Percentiles rank a stretch among this genome's conserved stretches.
phyloP scores from a whole-genome alignment of 2,888 invertebrate genomes.

The Sminthurides aquaticus region DNA sequence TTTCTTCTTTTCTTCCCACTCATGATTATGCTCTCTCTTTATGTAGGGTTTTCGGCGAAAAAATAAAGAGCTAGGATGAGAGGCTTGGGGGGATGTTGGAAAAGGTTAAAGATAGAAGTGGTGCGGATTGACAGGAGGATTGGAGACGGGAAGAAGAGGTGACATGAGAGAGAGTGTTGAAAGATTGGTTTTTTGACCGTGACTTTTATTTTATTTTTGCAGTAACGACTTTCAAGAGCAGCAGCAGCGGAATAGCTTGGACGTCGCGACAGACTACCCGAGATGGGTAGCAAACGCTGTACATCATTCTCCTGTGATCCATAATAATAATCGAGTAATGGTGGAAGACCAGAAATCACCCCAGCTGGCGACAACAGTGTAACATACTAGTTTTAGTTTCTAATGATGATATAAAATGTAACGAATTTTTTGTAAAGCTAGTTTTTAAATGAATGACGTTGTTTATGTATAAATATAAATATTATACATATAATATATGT shows the following conservation, averaged over 20 bases:
- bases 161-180: not conserved
- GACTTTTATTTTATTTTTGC: slow-evolving; percentile 8
- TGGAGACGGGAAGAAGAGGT: not conserved
- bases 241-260: slow-evolving; percentile 13
- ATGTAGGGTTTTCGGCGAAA: not conserved
- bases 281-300: slow-evolving; percentile 24
- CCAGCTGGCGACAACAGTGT: slow-evolving; percentile 22
- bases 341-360: slow-evolving; percentile 23
- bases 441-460: not conserved
- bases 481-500: slow-evolving; percentile 10
- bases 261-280: slow-evolving; percentile 22
- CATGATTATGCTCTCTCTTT: not conserved
- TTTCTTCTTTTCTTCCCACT: not conserved
- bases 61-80: too few species aligned
- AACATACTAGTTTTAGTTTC: slow-evolving; percentile 16
- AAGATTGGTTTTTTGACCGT: not conserved
- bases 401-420: slow-evolving; percentile 9
- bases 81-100: too few species aligned
- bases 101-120: not conserved
- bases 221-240: slow-evolving; percentile 19
- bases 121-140: not conserved
- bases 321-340: slow-evolving; percentile 19
- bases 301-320: slow-evolving; percentile 22
- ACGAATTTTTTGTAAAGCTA: not conserved
- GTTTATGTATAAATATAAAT: slow-evolving; percentile 9